Evolutionary conservation across 2,797 vertebrate species (phyloP).

Genomic region (Pogonophryne albipinna): DNA sequence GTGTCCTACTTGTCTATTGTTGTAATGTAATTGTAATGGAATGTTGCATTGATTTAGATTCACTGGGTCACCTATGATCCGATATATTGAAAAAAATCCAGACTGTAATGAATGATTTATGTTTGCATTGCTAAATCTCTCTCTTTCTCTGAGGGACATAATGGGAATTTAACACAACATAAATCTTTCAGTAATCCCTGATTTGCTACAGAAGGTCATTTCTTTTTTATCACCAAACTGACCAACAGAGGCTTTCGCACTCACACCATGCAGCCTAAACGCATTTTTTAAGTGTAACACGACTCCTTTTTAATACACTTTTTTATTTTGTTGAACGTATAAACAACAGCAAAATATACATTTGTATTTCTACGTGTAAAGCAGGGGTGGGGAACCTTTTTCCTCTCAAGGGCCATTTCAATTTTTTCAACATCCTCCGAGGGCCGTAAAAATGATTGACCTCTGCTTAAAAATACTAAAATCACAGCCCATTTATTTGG

Average conservation of each 20-base stretch:
- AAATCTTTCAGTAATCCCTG: constrained; percentile 8
- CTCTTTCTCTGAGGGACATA: constrained; percentile 6
- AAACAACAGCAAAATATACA: constrained; percentile 2
- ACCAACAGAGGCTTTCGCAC: not conserved
- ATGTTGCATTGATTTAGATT: too few species aligned
- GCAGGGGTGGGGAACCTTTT: too few species aligned
- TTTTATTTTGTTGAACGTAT: not conserved
- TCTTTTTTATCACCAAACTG: not conserved
- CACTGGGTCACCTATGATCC: too few species aligned
- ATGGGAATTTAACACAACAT: constrained; percentile 3
- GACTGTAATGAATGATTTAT: constrained; percentile 41
- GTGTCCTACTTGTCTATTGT: too few species aligned
- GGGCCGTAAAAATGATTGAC: too few species aligned
- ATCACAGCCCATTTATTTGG: too few species aligned
- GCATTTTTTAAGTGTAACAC: not conserved
- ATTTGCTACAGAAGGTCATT: not conserved
- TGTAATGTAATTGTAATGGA: too few species aligned
- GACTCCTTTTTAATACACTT: too few species aligned
- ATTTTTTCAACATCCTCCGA: too few species aligned
- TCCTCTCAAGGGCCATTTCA: too few species aligned
- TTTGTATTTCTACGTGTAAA: not conserved
- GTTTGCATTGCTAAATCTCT: constrained; percentile 19
- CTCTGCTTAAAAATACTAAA: too few species aligned
- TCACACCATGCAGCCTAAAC: not conserved
- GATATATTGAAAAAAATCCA: too few species aligned